Conservation (phyloP, 2,797 vertebrate genomes). For the Neosilurus mollespiculum region DNA sequence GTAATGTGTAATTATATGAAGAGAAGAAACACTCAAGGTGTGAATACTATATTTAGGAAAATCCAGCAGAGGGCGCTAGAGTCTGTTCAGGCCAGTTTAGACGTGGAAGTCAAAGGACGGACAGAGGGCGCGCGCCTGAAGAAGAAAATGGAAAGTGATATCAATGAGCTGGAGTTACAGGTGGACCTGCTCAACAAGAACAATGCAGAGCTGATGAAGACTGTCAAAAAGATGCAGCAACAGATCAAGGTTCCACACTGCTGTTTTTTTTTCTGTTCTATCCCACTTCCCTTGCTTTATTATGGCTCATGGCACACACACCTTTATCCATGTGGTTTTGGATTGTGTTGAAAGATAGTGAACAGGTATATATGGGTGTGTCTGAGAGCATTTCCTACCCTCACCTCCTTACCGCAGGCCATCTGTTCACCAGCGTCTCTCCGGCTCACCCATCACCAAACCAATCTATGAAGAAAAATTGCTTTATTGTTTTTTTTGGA, state of each 20-base stretch:
- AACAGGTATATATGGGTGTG: too few species aligned
- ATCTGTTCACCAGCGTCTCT: too few species aligned
- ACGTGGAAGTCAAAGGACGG: conserved; percentile 76
- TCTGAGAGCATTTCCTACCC: too few species aligned
- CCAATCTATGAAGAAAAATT: background rate
- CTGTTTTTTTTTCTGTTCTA: too few species aligned
- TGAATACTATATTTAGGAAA: conserved; percentile 66
- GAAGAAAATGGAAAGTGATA: conserved; percentile 79
- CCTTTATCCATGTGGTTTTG: background rate
- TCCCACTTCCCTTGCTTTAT: background rate
- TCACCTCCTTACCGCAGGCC: too few species aligned
- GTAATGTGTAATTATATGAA: too few species aligned
- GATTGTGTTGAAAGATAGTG: background rate
- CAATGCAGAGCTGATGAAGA: conserved; percentile 75
- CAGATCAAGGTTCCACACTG: conserved; percentile 73
- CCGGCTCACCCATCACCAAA: background rate
- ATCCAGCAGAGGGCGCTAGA: conserved; percentile 77
- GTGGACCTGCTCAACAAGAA: conserved; percentile 75
- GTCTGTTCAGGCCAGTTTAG: conserved; percentile 78
- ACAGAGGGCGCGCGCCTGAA: conserved; percentile 73
- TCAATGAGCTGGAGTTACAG: conserved; percentile 79
- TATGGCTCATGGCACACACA: too few species aligned
- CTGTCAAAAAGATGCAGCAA: conserved; percentile 76
- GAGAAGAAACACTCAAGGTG: background rate
- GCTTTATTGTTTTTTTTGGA: too few species aligned